phyloP scores from a whole-genome alignment of 2,797 vertebrate species.

The Neostethus bicornis region DNA sequence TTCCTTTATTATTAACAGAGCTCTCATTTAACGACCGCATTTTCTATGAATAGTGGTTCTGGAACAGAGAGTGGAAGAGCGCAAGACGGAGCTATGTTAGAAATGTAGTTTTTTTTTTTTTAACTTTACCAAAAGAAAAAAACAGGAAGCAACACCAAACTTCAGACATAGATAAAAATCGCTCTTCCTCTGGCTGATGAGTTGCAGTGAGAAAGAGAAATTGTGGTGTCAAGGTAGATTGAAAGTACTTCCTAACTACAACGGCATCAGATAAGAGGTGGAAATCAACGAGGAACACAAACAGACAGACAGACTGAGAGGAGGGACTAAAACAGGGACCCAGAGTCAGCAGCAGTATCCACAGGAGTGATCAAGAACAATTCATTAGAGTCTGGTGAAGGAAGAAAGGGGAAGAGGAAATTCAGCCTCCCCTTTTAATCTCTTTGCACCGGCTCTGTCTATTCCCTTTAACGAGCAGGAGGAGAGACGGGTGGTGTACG shows the following conservation, averaged over 20 bases:
- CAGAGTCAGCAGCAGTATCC: conserved; percentile 54
- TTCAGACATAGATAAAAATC: conserved; percentile 72
- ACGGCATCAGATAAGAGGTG: conserved; percentile 69
- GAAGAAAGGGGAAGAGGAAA: conserved; percentile 46
- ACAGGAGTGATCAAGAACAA: conserved; percentile 67
- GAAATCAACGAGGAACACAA: conserved; percentile 61
- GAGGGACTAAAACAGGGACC: conserved; percentile 42
- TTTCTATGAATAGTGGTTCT: conserved; percentile 8
- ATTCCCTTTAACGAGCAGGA: conserved; percentile 83
- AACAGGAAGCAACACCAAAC: conserved; percentile 54
- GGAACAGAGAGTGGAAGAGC: background rate
- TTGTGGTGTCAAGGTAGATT: conserved; percentile 65
- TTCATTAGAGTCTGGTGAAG: conserved; percentile 66
- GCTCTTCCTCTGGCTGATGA: conserved; percentile 65
- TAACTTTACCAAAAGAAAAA: conserved; percentile 47
- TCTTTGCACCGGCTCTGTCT: conserved; percentile 53
- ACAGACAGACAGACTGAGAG: conserved; percentile 35
- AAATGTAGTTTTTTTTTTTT: too few species aligned
- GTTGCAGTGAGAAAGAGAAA: conserved; percentile 69
- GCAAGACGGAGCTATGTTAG: too few species aligned
- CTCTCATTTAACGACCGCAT: conserved; percentile 16
- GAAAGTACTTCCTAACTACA: conserved; percentile 58
- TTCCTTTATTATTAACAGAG: conserved; percentile 34
- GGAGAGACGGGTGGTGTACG: conserved; percentile 95
- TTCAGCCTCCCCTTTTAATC: conserved; percentile 56